These are phyloP conservation scores for Coturnix japonica DNA, from an alignment of 2,113 vertebrate genomes.

Conservation along the genomic window DNA sequence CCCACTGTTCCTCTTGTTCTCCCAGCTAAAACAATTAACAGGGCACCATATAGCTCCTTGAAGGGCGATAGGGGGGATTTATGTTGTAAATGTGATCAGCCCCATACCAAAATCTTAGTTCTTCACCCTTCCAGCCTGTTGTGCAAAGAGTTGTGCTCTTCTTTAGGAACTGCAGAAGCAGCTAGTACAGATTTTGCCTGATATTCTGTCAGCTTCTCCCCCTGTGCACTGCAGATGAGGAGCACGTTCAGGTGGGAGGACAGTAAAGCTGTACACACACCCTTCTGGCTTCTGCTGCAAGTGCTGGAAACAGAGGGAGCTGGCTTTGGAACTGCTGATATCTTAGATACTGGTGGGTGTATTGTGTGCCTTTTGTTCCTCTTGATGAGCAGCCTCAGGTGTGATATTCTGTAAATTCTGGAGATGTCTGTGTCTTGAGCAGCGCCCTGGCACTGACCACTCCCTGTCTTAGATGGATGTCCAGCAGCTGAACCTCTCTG, in stretches of 20 bases:
- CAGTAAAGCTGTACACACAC: background rate
- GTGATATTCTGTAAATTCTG: fast-evolving
- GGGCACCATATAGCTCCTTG: background rate
- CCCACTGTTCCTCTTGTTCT: background rate
- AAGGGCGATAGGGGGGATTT: background rate
- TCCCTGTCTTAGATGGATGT: background rate
- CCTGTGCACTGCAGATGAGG: background rate
- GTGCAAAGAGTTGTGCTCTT: background rate
- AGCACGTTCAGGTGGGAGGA: background rate
- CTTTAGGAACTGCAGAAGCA: background rate
- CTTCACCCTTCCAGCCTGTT: background rate
- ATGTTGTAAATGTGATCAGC: background rate
- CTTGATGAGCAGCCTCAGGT: background rate
- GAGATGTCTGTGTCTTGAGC: background rate
- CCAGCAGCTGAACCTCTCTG: background rate
- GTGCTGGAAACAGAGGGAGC: background rate
- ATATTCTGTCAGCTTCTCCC: background rate
- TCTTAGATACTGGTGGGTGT: background rate
- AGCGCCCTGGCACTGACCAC: background rate
- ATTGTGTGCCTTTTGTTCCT: background rate
- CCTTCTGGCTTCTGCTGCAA: background rate
- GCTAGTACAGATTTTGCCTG: background rate
- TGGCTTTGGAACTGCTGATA: background rate
- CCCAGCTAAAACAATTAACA: background rate
- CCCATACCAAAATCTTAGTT: background rate